phyloP scores from a whole-genome alignment of 2,797 vertebrate species.

The Manis javanica region DNA sequence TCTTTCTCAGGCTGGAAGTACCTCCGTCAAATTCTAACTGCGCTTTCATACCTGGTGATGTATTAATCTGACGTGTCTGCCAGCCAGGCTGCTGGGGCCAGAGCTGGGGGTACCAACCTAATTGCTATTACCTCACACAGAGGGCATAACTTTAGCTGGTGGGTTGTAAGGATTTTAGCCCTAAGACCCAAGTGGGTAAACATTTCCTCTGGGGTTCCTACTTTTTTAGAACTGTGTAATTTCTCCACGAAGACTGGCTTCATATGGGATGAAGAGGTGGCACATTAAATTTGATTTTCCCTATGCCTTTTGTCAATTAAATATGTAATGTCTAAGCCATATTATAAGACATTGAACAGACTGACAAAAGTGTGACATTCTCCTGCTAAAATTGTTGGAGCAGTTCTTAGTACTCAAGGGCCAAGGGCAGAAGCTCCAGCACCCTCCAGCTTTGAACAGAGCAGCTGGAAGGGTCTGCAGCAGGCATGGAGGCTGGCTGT shows the following conservation, averaged over 20 bases:
- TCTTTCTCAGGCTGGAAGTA: constrained; percentile 92
- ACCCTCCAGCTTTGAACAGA: neutral
- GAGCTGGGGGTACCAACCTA: constrained; percentile 83
- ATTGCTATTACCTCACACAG: constrained; percentile 83
- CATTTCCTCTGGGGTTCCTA: constrained; percentile 12
- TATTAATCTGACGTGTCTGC: constrained; percentile 91
- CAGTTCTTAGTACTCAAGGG: neutral
- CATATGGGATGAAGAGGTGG: neutral
- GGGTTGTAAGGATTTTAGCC: constrained; percentile 73
- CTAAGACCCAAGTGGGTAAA: constrained; percentile 57
- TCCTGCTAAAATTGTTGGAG: neutral
- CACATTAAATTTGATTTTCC: constrained; percentile 8
- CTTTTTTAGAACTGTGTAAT: neutral
- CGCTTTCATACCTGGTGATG: constrained; percentile 91
- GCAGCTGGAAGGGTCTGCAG: neutral
- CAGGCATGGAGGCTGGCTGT: neutral
- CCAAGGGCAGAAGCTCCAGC: neutral
- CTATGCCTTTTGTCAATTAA: constrained; percentile 58
- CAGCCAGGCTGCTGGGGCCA: constrained; percentile 84
- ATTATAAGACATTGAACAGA: constrained; percentile 42
- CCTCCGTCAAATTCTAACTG: constrained; percentile 93
- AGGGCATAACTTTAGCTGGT: constrained; percentile 80
- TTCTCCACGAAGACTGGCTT: neutral
- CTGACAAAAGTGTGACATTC: neutral
- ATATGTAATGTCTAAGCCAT: constrained; percentile 10